Evolutionary conservation across 2,888 invertebrate genomes (phyloP).

Genomic region (Scelioninae gen. 2): DNA sequence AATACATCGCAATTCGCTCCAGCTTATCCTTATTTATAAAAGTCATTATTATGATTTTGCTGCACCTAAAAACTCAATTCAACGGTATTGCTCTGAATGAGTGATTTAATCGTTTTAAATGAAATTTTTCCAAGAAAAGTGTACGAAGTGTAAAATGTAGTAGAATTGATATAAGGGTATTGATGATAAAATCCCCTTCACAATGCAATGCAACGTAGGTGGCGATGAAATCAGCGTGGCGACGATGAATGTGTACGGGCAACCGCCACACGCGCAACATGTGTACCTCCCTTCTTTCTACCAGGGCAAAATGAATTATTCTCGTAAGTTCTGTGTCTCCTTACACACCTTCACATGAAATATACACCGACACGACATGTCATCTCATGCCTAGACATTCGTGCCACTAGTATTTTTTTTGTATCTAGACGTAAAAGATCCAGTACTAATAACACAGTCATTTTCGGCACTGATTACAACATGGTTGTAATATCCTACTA

Average conservation of each 20-base stretch:
- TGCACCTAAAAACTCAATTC: no score
- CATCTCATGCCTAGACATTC: constrained; percentile 8
- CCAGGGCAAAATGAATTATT: constrained; percentile 86
- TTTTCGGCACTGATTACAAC: not conserved
- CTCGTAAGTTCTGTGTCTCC: constrained; percentile 82
- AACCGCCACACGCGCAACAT: constrained; percentile 85
- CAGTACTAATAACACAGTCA: no score
- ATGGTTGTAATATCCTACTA: not conserved
- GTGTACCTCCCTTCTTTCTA: constrained; percentile 89
- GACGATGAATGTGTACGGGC: constrained; percentile 82
- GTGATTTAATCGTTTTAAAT: no score
- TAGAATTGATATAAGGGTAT: constrained; percentile 63
- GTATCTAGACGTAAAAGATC: no score
- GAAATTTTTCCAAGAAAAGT: no score
- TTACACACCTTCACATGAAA: constrained; percentile 62
- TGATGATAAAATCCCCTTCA: constrained; percentile 65
- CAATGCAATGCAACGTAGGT: constrained; percentile 70
- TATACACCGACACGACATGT: constrained; percentile 3
- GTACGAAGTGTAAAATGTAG: constrained; percentile 17
- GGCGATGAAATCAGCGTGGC: constrained; percentile 75
- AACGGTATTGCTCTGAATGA: no score
- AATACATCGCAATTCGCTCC: no score
- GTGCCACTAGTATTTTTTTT: not conserved
- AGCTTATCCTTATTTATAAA: no score
- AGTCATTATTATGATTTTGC: no score